These are phyloP conservation scores for Semaprochilodus insignis DNA, from an alignment of 2,797 vertebrate species.

Conservation along the genomic window DNA sequence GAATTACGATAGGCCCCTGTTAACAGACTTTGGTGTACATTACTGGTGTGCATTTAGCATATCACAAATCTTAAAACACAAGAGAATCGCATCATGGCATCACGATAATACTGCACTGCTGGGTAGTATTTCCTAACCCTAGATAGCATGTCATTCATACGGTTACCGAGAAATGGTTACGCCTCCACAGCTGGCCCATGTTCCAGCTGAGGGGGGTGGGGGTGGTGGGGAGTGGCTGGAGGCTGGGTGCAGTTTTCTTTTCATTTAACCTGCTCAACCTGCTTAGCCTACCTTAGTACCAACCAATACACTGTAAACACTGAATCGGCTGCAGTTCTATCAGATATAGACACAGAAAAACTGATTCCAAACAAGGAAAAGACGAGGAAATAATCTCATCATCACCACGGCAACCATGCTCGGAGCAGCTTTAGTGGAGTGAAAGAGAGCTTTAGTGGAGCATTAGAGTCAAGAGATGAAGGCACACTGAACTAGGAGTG, in stretches of 20 bases:
- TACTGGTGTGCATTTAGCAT: too few relatives aligned
- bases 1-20: too few relatives aligned
- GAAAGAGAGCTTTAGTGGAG: neutral
- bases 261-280: neutral
- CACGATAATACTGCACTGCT: too few relatives aligned
- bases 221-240: too few relatives aligned
- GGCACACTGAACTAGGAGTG: conserved; percentile 1
- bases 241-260: neutral
- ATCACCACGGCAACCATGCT: conserved; percentile 2
- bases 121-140: too few relatives aligned
- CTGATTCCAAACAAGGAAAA: neutral
- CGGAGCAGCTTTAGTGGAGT: neutral
- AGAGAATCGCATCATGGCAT: too few relatives aligned
- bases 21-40: too few relatives aligned
- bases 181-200: neutral
- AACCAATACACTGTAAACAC: neutral
- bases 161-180: too few relatives aligned
- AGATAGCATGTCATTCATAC: too few relatives aligned
- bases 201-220: neutral
- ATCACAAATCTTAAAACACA: too few relatives aligned
- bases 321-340: neutral
- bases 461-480: neutral
- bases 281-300: neutral
- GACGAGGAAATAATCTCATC: neutral
- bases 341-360: neutral